Evolutionary conservation across 2,113 vertebrate species (phyloP), one percentile per base, ranked within the genome.

Genomic region (Brachyhypopomus gauderio): DNA sequence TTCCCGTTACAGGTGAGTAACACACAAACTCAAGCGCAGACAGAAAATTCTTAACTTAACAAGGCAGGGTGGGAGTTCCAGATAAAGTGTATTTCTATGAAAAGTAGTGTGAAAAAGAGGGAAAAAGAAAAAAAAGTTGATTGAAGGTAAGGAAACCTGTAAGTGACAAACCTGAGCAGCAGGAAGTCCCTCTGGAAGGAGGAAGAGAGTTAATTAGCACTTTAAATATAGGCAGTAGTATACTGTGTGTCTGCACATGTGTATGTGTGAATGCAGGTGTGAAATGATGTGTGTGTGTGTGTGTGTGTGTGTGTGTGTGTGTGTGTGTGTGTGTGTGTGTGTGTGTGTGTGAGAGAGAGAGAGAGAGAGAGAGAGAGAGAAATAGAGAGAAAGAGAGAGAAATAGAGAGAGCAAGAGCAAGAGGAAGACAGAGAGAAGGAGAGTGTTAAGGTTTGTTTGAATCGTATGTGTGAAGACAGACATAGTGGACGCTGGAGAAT

Each of bases 161-260:
- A 78, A 78, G 81, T 79, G 82, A 79, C 82, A 75, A 79, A 81
- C 64, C 63, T 69, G 62, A 78, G 25, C 81, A 69, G 64, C 82
- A 74, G 71, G 82, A 83, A 74, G 71, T 83, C 77, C 38, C 36
- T 41, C 52, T 59, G 72, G 82, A 79, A 22, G 52, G 22, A 55
- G n/a, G 41, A 79, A 79, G 52, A 73, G 71, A 74, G 63, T 75
- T 83, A 83, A 83, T 83, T 83, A 79, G 69, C 71, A 79, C 77
- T 79, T 77, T 79, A 83, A 83, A 75, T 75, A 79, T 83, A 83
- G 82, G 75, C 62, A 78, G 72, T 48, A 20, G 52, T 75, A 69
- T 73, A 58, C 69, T 64, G 7, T 76, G 17, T 82, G 63, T 63
- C 58, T 41, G 74, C 12, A 52, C 41, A 45, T 41, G 73, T 22